Percentiles rank a stretch among this genome's conserved stretches.
These are phyloP conservation scores for Exephanes ischioxanthus DNA, from an alignment of 2,888 invertebrate genomes.

Conservation along the genomic window DNA sequence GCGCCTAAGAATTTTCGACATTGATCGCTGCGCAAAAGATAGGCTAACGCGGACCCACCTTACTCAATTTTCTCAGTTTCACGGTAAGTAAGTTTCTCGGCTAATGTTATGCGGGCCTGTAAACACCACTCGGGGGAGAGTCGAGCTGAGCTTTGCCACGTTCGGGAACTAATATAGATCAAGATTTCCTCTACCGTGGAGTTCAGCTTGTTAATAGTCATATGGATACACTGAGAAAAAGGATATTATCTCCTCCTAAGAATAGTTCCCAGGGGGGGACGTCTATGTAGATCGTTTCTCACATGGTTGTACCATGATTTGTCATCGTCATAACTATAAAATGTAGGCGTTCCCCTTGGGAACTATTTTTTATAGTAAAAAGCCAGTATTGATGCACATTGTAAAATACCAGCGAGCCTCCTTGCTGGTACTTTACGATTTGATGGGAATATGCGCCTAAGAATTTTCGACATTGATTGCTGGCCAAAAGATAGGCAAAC, in stretches of 20 bases:
- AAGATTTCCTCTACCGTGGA: not conserved
- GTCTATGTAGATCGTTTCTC: too few relatives aligned
- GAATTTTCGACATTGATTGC: too few relatives aligned
- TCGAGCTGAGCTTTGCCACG: not conserved
- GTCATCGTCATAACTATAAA: not conserved
- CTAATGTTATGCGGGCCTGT: conserved; percentile 33
- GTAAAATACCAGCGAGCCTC: too few relatives aligned
- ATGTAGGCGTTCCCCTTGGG: not conserved
- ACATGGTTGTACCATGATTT: not conserved
- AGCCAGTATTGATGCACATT: not conserved
- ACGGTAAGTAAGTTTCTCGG: conserved; percentile 39
- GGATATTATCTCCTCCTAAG: too few relatives aligned
- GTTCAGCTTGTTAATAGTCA: not conserved
- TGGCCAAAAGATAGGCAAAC: too few relatives aligned
- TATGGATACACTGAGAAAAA: not conserved
- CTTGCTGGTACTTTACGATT: too few relatives aligned
- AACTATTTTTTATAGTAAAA: not conserved
- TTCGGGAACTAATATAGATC: not conserved
- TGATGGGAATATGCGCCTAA: too few relatives aligned
- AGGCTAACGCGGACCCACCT: too few relatives aligned
- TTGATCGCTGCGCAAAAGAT: too few relatives aligned
- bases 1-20: too few relatives aligned
- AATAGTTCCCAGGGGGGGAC: too few relatives aligned
- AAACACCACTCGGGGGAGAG: conserved; percentile 33
- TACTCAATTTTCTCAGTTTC: too few relatives aligned